Conservation (phyloP, 2,888 invertebrate genomes). For the Drosophila basisetae region DNA sequence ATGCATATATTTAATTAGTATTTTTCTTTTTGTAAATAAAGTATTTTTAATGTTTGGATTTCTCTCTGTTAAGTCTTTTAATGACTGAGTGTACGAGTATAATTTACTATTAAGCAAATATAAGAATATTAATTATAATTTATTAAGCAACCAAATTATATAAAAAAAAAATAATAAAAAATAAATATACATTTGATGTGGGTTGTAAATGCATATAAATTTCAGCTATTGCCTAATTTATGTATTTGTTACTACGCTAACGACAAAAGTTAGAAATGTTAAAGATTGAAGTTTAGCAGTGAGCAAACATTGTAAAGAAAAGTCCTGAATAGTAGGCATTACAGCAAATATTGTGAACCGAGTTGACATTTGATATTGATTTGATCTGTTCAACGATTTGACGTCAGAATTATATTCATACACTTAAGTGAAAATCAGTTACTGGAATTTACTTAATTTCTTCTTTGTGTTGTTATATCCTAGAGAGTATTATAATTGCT, state of each 20-base stretch:
- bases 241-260: neutral
- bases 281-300: neutral
- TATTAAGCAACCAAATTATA: neutral
- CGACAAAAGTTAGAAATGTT: neutral
- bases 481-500: neutral
- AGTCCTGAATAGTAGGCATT: no score
- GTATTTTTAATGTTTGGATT: neutral
- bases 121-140: neutral
- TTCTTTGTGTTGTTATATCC: no score
- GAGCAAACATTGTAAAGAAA: neutral
- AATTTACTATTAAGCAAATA: neutral
- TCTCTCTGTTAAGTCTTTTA: neutral
- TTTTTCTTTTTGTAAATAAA: neutral
- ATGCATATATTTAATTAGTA: neutral
- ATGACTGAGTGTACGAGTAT: neutral
- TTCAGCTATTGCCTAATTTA: neutral
- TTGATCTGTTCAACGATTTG: no score
- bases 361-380: no score
- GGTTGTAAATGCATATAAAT: constrained; percentile 19
- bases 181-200: neutral
- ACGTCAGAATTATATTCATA: no score
- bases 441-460: neutral
- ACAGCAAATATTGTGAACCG: neutral
- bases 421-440: neutral
- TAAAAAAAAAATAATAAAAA: neutral